Evolutionary conservation across 2,888 invertebrate species (phyloP).

Genomic region (Apotomis capreana): DNA sequence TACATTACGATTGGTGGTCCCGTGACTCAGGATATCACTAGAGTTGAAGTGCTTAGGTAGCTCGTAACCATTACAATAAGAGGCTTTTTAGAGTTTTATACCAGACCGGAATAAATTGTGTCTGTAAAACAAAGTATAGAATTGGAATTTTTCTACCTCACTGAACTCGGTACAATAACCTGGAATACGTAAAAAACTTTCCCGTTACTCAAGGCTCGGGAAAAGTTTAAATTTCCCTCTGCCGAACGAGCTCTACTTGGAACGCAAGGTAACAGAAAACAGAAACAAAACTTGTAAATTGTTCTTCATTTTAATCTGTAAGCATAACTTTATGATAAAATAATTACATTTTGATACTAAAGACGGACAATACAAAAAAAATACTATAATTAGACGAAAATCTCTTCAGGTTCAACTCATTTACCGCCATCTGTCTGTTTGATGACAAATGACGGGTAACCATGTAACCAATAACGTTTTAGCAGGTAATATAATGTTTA

Average conservation of each 20-base stretch:
- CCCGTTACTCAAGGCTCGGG: slow-evolving; percentile 49
- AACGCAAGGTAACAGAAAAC: slow-evolving; percentile 17
- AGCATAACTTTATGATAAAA: neutral
- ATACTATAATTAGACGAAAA: too few species aligned
- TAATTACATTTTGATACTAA: neutral
- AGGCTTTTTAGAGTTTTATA: too few species aligned
- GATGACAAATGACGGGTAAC: too few species aligned
- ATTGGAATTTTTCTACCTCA: slow-evolving; percentile 53
- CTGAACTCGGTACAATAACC: slow-evolving; percentile 56
- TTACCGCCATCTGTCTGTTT: too few species aligned
- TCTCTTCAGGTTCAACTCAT: too few species aligned
- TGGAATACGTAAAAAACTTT: slow-evolving; percentile 51
- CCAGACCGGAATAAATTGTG: slow-evolving; percentile 34
- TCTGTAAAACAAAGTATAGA: slow-evolving; percentile 51
- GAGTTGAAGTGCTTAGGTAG: too few species aligned
- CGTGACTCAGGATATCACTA: too few species aligned
- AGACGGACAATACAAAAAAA: too few species aligned
- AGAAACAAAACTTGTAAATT: slow-evolving; percentile 6
- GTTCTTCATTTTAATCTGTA: slow-evolving; percentile 11
- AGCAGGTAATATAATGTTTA: too few species aligned
- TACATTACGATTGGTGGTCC: too few species aligned
- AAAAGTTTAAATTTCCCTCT: slow-evolving; percentile 41
- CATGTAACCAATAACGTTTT: too few species aligned
- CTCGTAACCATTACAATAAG: too few species aligned
- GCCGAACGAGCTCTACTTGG: slow-evolving; percentile 10